Evolutionary conservation across 2,797 vertebrate genomes (phyloP).

Genomic region (Phalloptychus januarius): DNA sequence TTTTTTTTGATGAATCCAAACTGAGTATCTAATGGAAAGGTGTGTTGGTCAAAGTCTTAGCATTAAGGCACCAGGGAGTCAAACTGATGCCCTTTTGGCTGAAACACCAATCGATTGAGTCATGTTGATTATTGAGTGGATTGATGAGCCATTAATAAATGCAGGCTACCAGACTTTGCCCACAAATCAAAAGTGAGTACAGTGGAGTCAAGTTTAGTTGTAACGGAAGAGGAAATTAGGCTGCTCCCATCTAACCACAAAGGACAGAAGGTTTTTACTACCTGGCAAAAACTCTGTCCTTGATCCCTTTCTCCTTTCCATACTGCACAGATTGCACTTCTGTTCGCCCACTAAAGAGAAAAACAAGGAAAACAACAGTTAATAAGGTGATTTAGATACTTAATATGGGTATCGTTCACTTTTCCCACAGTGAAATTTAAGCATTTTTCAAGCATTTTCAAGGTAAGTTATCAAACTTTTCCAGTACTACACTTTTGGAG

Average conservation of each 20-base stretch:
- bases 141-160: neutral
- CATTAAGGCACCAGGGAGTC: neutral
- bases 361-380: constrained; percentile 27
- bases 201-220: neutral
- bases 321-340: constrained; percentile 98
- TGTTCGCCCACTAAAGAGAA: constrained; percentile 90
- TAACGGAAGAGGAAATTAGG: neutral
- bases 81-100: neutral
- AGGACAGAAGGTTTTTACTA: constrained; percentile 61
- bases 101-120: neutral
- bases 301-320: constrained; percentile 97
- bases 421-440: too few relatives aligned
- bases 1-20: neutral
- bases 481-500: too few relatives aligned
- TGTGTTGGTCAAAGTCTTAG: neutral
- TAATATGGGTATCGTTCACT: neutral
- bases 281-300: constrained; percentile 97
- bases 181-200: neutral
- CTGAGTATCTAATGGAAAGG: neutral
- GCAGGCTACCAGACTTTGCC: neutral
- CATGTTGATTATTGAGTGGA: neutral
- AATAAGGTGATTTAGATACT: constrained; percentile 2
- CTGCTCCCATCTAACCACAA: neutral
- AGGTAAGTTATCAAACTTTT: too few relatives aligned
- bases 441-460: too few relatives aligned